phyloP scores from a whole-genome alignment of 2,113 vertebrate species.

The Phasianus colchicus region DNA sequence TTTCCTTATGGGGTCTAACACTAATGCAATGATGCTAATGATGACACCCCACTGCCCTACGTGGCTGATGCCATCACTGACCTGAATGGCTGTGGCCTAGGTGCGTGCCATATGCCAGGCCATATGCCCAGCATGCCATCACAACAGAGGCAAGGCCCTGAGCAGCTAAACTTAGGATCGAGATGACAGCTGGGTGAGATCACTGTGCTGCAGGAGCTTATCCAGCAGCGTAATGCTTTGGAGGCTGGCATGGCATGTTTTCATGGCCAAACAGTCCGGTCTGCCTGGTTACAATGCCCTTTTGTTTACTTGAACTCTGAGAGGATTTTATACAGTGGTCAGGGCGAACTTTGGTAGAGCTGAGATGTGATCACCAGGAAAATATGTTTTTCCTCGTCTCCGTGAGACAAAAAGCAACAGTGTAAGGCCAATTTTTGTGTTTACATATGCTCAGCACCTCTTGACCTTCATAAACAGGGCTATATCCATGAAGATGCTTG shows the following conservation, averaged over 20 bases:
- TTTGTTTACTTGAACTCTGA: constrained; percentile 33
- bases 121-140: fast-evolving
- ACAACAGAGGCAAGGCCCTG: not conserved
- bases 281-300: constrained; percentile 39
- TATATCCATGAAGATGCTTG: not conserved
- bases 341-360: not conserved
- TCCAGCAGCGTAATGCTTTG: not conserved
- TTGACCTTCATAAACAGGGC: not conserved
- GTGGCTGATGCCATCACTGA: not conserved
- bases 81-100: fast-evolving
- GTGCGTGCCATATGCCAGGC: fast-evolving
- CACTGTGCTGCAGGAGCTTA: constrained; percentile 17
- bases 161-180: not conserved
- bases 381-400: not conserved
- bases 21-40: not conserved
- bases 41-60: not conserved
- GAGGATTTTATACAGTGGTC: not conserved
- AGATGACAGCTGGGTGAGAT: constrained; percentile 27
- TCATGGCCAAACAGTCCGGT: not conserved
- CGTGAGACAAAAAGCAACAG: not conserved
- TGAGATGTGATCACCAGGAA: not conserved
- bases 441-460: not conserved
- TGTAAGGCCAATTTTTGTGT: not conserved
- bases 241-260: constrained; percentile 36
- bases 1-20: not conserved